phyloP scores from a whole-genome alignment of 37 sponge, comb jelly and placozoan species.

The Ephydatia muelleri region DNA sequence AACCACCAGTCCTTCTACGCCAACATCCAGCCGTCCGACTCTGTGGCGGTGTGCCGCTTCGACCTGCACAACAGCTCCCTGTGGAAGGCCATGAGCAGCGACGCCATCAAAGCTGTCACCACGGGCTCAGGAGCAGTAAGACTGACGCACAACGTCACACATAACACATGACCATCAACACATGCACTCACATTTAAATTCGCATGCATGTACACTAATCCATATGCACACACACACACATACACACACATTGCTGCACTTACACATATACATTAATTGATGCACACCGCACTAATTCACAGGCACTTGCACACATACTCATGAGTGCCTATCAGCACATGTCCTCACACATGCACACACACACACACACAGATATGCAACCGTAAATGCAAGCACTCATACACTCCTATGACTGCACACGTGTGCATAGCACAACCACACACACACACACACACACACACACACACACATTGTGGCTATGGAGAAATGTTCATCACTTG shows the following conservation, averaged over 20 bases:
- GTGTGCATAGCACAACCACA: too few species aligned
- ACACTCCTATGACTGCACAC: not conserved
- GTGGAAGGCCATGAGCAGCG: slow-evolving; percentile 92
- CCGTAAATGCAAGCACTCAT: not conserved
- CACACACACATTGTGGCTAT: not conserved
- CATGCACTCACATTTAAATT: not conserved
- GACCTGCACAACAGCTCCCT: slow-evolving; percentile 61
- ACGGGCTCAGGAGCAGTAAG: not conserved
- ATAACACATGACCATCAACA: not conserved
- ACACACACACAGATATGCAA: not conserved
- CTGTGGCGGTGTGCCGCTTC: slow-evolving; percentile 62
- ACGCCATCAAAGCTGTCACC: slow-evolving; percentile 74
- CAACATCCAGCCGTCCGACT: slow-evolving; percentile 82
- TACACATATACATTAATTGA: not conserved
- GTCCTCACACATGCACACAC: not conserved
- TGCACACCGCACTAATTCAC: too few species aligned
- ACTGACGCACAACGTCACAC: not conserved
- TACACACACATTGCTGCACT: too few species aligned
- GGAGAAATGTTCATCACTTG: not conserved
- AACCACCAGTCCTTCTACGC: slow-evolving; percentile 92
- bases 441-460: not conserved
- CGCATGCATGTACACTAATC: not conserved
- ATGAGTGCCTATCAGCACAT: not conserved
- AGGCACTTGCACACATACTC: not conserved
- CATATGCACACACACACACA: not conserved